These are phyloP conservation scores for Melanotaenia parkinsoni DNA, from an alignment of 2,797 vertebrate species.

Conservation along the genomic window DNA sequence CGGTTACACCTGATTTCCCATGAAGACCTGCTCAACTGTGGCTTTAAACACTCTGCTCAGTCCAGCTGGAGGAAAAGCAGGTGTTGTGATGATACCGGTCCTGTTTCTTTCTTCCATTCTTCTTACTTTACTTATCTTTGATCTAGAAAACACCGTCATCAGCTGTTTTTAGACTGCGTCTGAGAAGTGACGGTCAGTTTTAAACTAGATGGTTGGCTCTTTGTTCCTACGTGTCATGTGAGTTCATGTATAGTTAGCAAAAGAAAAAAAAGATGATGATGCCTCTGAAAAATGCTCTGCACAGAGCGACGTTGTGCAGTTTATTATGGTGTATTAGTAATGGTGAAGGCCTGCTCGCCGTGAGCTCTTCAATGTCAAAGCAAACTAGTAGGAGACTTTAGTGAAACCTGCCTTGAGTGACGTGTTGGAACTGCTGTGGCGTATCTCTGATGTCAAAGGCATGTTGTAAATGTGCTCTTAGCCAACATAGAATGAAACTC, in stretches of 20 bases:
- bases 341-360: constrained; percentile 55
- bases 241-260: constrained; percentile 68
- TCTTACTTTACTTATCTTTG: constrained; percentile 49
- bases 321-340: constrained; percentile 61
- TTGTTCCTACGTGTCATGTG: constrained; percentile 73
- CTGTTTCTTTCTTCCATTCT: constrained; percentile 30
- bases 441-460: constrained; percentile 75
- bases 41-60: constrained; percentile 78
- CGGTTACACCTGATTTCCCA: constrained; percentile 72
- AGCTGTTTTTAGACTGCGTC: constrained; percentile 73
- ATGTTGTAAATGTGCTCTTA: constrained; percentile 79
- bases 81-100: constrained; percentile 45
- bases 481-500: constrained; percentile 76
- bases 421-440: constrained; percentile 68
- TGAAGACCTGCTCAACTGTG: constrained; percentile 83
- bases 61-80: constrained; percentile 60
- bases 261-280: constrained; percentile 43
- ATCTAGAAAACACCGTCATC: constrained; percentile 63
- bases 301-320: constrained; percentile 69
- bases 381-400: constrained; percentile 52
- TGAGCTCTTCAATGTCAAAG: constrained; percentile 55
- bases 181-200: constrained; percentile 63
- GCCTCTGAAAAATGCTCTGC: constrained; percentile 77
- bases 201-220: constrained; percentile 66
- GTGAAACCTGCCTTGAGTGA: constrained; percentile 70